phyloP scores from a whole-genome alignment of 2,888 invertebrate species.

The Pimpla rufipes region DNA sequence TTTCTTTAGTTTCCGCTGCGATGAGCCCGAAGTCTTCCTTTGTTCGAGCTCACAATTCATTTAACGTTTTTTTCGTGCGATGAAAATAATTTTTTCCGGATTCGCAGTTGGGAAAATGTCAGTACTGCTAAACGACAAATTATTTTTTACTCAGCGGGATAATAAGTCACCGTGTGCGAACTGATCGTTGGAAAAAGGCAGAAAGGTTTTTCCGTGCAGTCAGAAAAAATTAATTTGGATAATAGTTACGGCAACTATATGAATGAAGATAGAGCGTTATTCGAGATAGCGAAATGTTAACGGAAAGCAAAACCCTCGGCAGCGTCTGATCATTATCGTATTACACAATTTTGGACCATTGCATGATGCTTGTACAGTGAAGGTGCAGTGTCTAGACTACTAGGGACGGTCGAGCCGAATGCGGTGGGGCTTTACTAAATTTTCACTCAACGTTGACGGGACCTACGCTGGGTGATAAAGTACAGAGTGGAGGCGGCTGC shows the following conservation, averaged over 20 bases:
- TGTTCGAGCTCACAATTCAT: neutral
- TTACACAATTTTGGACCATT: constrained; percentile 1
- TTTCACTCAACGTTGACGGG: constrained; percentile 71
- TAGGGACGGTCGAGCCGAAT: constrained; percentile 6
- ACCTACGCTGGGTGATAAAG: constrained; percentile 72
- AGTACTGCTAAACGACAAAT: too few relatives aligned
- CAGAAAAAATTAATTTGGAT: too few relatives aligned
- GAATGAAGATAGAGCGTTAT: neutral
- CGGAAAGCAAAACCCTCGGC: neutral
- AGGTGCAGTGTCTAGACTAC: neutral
- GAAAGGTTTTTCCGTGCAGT: too few relatives aligned
- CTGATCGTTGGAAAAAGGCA: too few relatives aligned
- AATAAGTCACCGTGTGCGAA: too few relatives aligned
- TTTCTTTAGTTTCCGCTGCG: neutral
- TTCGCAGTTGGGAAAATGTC: too few relatives aligned
- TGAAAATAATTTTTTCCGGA: too few relatives aligned
- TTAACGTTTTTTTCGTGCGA: neutral
- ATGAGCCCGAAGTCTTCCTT: neutral
- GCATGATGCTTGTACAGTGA: too few relatives aligned
- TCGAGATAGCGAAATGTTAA: neutral
- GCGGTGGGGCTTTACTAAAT: constrained; percentile 71
- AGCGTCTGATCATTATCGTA: constrained; percentile 9
- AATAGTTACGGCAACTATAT: too few relatives aligned
- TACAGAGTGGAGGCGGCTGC: constrained; percentile 60
- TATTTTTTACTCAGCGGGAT: too few relatives aligned